Percentiles rank a stretch among this genome's conserved stretches.
phyloP scores from a whole-genome alignment of 1,140 invertebrate genomes.

The Dreissena rostriformis region DNA sequence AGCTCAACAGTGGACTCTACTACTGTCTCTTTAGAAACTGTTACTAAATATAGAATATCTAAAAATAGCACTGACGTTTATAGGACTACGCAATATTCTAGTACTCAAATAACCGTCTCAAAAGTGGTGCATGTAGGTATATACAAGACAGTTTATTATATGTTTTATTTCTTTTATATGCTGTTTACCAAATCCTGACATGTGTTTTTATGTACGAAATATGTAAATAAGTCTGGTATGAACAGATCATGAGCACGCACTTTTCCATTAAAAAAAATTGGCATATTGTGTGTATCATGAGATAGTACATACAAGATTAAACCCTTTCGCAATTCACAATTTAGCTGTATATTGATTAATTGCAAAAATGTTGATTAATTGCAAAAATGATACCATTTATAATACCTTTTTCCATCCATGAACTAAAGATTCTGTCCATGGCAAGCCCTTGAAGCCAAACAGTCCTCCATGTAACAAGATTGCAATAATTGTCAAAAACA shows the following conservation, averaged over 20 bases:
- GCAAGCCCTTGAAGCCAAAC: no score
- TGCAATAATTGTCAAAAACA: no score
- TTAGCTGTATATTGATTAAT: no score
- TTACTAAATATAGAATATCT: conserved; percentile 40
- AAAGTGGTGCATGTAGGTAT: conserved; percentile 2
- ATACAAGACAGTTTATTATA: conserved; percentile 45
- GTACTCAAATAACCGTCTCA: neutral
- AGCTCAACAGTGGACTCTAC: neutral
- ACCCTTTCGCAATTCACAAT: no score
- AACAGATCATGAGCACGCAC: neutral
- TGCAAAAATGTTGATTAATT: no score
- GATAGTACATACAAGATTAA: no score
- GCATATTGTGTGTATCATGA: no score
- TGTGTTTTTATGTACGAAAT: neutral
- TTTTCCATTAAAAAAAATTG: no score
- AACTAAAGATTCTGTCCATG: no score
- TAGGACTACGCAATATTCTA: conserved; percentile 15
- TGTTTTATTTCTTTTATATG: conserved; percentile 36
- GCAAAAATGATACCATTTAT: no score
- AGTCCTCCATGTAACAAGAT: no score
- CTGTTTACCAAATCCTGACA: conserved; percentile 14
- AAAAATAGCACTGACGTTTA: conserved; percentile 18
- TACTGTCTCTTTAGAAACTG: neutral
- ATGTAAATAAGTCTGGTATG: conserved; percentile 10
- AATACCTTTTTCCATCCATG: neutral